phyloP scores from a whole-genome alignment of 2,797 vertebrate species.

The Rhodeus uyekii region DNA sequence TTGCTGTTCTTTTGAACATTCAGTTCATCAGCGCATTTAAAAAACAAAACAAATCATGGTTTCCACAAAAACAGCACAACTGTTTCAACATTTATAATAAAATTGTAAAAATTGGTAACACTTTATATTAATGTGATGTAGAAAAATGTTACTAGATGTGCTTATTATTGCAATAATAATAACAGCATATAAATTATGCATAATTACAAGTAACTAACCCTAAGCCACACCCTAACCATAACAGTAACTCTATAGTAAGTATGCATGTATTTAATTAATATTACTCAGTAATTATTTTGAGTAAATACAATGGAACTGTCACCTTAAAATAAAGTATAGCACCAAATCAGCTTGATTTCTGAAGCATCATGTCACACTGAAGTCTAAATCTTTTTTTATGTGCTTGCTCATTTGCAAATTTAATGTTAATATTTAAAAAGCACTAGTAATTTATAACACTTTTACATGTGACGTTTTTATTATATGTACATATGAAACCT shows the following conservation, averaged over 20 bases:
- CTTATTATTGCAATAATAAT: too few relatives aligned
- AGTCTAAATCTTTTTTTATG: background rate
- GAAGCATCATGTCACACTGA: background rate
- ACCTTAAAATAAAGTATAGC: background rate
- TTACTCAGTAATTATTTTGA: too few relatives aligned
- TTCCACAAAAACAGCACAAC: background rate
- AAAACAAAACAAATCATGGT: background rate
- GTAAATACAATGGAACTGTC: too few relatives aligned
- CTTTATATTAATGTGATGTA: background rate
- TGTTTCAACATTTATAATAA: background rate
- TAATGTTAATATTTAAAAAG: background rate
- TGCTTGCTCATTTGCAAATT: background rate
- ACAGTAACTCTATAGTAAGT: background rate
- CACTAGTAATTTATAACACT: background rate
- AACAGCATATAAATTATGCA: too few relatives aligned
- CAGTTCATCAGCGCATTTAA: background rate
- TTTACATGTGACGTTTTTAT: background rate
- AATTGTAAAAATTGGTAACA: background rate
- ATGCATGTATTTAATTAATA: too few relatives aligned
- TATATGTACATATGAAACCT: background rate
- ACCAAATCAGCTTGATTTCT: background rate
- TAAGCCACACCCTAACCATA: background rate
- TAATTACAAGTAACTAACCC: too few relatives aligned
- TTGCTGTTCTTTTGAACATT: background rate
- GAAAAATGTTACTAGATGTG: too few relatives aligned